Evolutionary conservation across 2,113 vertebrate genomes (phyloP).

Genomic region (Gavia stellata): DNA sequence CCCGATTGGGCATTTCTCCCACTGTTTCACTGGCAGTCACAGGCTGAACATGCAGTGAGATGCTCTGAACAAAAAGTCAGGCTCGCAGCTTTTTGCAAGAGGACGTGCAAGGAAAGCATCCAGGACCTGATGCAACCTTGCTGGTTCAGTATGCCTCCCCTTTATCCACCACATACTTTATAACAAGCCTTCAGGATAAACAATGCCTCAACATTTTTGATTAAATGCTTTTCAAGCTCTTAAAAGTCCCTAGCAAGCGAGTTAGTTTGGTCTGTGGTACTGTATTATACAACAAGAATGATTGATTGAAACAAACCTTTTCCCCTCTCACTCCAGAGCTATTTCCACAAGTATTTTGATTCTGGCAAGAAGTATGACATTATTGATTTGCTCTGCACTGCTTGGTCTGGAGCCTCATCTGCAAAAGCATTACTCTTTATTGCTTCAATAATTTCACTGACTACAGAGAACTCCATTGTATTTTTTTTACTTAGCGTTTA

Average conservation of each 20-base stretch:
- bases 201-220: slow-evolving; percentile 51
- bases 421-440: slow-evolving; percentile 77
- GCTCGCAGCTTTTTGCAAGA: neutral
- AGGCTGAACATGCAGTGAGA: neutral
- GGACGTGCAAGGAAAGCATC: neutral
- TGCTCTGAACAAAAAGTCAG: neutral
- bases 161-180: neutral
- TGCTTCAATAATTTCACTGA: slow-evolving; percentile 76
- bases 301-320: slow-evolving; percentile 60
- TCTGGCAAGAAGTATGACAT: slow-evolving; percentile 66
- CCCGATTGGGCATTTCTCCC: neutral
- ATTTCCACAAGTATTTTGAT: slow-evolving; percentile 72
- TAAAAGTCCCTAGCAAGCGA: slow-evolving; percentile 58
- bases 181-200: slow-evolving; percentile 30
- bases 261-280: slow-evolving; percentile 36
- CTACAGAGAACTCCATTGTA: slow-evolving; percentile 57
- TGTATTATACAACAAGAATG: slow-evolving; percentile 10
- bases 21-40: neutral
- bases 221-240: slow-evolving; percentile 68
- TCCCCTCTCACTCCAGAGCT: slow-evolving; percentile 41
- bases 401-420: slow-evolving; percentile 67
- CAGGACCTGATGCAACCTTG: neutral
- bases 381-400: slow-evolving; percentile 71
- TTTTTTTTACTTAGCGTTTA: slow-evolving; percentile 64
- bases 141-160: neutral